Conservation (phyloP, 2,888 invertebrate species). For the Drosophila setosimentum region DNA sequence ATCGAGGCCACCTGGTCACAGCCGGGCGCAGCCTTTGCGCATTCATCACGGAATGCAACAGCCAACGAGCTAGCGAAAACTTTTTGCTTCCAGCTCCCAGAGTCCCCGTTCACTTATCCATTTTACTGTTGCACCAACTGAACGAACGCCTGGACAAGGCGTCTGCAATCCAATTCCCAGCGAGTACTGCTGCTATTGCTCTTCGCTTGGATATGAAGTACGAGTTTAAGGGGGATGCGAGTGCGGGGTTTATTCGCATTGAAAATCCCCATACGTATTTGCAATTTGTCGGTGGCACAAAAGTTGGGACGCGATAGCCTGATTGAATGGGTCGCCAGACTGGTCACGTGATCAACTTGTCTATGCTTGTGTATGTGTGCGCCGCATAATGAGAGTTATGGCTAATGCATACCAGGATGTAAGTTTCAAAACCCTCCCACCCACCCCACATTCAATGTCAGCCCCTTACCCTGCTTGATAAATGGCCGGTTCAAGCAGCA, state of each 20-base stretch:
- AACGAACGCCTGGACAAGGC: constrained; percentile 41
- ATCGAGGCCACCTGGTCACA: constrained; percentile 51
- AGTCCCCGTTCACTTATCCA: constrained; percentile 76
- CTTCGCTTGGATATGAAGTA: constrained; percentile 26
- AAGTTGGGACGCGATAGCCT: constrained; percentile 68
- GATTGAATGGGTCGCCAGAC: constrained; percentile 72
- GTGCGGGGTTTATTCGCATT: constrained; percentile 37
- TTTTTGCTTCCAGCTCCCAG: constrained; percentile 34
- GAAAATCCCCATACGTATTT: constrained; percentile 64
- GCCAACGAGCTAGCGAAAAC: constrained; percentile 15
- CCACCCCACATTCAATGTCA: constrained; percentile 6
- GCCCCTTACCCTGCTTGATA: constrained; percentile 45
- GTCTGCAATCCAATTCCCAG: constrained; percentile 55
- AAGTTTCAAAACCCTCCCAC: constrained; percentile 5
- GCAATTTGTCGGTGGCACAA: constrained; percentile 67
- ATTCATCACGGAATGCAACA: constrained; percentile 64
- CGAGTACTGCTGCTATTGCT: constrained; percentile 9
- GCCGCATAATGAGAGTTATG: constrained; percentile 76
- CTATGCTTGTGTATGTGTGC: constrained; percentile 5
- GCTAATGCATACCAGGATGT: constrained; percentile 68
- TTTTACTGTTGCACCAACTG: constrained; percentile 52
- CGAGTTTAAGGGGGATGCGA: constrained; percentile 2
- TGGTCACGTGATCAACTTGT: constrained; percentile 40
- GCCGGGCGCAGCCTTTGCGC: constrained; percentile 35
- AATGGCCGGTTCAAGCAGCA: constrained; percentile 36